Evolutionary conservation across 2,113 vertebrate species (phyloP).

Genomic region (Stegastes partitus): DNA sequence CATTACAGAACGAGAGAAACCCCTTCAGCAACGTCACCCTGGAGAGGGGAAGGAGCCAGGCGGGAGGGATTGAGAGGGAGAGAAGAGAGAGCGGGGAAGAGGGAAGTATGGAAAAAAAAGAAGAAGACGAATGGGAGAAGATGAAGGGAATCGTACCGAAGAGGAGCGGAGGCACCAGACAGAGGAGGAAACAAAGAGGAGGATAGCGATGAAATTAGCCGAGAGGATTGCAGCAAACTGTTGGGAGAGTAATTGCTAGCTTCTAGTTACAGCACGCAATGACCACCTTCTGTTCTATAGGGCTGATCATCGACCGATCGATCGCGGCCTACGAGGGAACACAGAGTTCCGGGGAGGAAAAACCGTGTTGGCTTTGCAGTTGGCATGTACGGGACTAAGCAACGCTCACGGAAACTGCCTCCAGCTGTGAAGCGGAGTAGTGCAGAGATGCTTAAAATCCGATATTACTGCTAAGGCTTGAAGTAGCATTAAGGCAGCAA

Average conservation of each 20-base stretch:
- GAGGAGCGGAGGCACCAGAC: not conserved
- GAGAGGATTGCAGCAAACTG: conserved; percentile 21
- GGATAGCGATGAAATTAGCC: conserved; percentile 7
- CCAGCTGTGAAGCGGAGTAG: conserved; percentile 71
- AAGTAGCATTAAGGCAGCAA: conserved; percentile 56
- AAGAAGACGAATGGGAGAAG: conserved; percentile 23
- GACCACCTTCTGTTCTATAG: conserved; percentile 45
- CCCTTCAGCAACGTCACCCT: conserved; percentile 72
- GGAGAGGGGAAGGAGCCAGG: conserved; percentile 58
- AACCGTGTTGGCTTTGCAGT: conserved; percentile 66
- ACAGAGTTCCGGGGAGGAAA: conserved; percentile 51
- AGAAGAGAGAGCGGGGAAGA: not conserved
- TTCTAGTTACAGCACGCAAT: conserved; percentile 63
- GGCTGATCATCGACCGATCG: conserved; percentile 72
- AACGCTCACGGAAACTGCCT: conserved; percentile 66
- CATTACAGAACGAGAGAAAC: conserved; percentile 76
- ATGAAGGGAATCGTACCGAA: conserved; percentile 10
- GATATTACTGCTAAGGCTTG: conserved; percentile 60
- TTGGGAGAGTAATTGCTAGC: conserved; percentile 63
- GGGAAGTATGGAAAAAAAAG: not conserved
- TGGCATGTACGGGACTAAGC: conserved; percentile 66
- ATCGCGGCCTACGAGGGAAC: conserved; percentile 66
- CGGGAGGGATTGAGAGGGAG: conserved; percentile 14
- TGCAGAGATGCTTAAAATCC: conserved; percentile 56
- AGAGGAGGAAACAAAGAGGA: conserved; percentile 9